Base-by-base conservation (phyloP, 2,888 invertebrate genomes). In the Ernsta delagoae region DNA sequence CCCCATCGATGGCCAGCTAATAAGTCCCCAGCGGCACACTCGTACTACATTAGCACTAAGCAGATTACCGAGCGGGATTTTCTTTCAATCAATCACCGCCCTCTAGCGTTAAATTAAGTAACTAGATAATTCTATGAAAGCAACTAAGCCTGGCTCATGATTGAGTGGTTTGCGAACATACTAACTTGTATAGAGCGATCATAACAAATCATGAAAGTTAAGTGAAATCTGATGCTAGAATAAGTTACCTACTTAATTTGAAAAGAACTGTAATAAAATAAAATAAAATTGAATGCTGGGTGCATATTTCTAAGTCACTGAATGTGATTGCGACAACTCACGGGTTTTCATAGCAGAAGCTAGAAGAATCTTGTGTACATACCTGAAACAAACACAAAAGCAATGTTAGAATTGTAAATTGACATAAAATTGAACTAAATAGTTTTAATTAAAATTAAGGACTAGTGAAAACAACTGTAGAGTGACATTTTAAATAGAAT, bases 31-130 rank as follows among this genome's bases (percentile, higher is more conserved):
- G 48, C 16, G 62, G n/a, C 39, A 6, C 31, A 54, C 11, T 31
- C 3, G 7, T 7, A 34, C 34, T 36, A 56, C 34, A 39, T 57
- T 24, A 48, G 39, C 59, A n/a, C 65, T 59, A 45, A 36, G 57
- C 48, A 59, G 65, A 48, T 65, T 65, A 65, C 34, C 34, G 41
- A 31, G 31, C 12, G n/a, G 65, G 50, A 31, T 59, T 59, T 59
- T 53, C 50, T 59, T 65, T 24, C 65, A 31, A 65, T 65, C 65
- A 48, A 65, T 65, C 65, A 65, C 31, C 61, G 61, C 48, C 48
- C 31, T 59, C 59, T 59, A 39, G 48, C 65, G 59, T 59, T 50
- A 50, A 50, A 53, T 24, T 41, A 24, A 41, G 43, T 56, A 64
- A 59, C 50, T 65, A 65, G 65, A 59, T 65, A 59, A 59, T 24